Evolutionary conservation across 2,113 vertebrate species (phyloP), one percentile per base, ranked within the genome.

Genomic region (Donacobius atricapilla): DNA sequence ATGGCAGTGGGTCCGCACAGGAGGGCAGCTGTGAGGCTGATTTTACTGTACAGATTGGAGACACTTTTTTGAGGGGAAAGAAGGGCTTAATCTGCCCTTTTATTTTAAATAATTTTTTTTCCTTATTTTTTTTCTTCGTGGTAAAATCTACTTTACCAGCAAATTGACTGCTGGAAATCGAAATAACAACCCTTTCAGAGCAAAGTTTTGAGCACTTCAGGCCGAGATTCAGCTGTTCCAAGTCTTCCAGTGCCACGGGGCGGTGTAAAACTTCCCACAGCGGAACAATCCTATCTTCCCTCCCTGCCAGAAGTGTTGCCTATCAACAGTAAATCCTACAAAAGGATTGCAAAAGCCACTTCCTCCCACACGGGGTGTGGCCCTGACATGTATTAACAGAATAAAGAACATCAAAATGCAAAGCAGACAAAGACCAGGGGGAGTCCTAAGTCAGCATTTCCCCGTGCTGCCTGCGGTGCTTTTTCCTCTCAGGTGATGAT

Each of bases 281-380:
- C 27, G 76, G 64, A 81, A 90, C 88, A 68, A 54, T 70, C n/a
- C 0, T 23, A 0, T 42, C 71, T 75, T 61, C 51, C 3, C 51
- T 93, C 84, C 82, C 31, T 6, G 13, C 83, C 89, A 87, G 27
- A 42, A 93, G 61, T 44, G 94, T 91, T 96, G 91, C 94, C 95
- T 83, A 42, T 93, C 88, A 68, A 88, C 93, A 71, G 86, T 61
- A 93, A 94, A 92, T 76, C 60, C 83, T 53, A 50, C 92, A 78
- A 61, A 77, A 90, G 57, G 76, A 77, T 97, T 97, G 90, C 90
- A 94, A 89, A 95, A 96, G 72, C 72, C 5, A 60, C 92, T 95
- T 94, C 94, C 92, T 97, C 96, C 96, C 90, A 93, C 94, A 54
- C 4, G 21, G 88, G 94, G 96, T 94, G 96, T 82, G 96, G 90